Conservation (phyloP, 2,797 vertebrate genomes). For the Chanos chanos region DNA sequence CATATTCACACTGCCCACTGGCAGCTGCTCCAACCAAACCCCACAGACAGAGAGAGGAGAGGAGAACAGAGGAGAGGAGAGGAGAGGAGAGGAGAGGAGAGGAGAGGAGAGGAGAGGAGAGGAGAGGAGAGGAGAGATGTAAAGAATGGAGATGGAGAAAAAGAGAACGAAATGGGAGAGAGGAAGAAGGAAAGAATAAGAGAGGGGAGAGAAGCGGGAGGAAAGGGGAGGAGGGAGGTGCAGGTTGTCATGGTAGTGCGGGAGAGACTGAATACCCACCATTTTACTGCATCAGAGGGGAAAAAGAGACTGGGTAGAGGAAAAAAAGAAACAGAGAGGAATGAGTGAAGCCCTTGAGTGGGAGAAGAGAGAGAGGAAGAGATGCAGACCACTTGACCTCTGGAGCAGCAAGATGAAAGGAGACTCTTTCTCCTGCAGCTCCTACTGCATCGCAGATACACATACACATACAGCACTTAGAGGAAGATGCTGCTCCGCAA, state of each 20-base stretch:
- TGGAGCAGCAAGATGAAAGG: constrained; percentile 22
- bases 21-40: constrained; percentile 16
- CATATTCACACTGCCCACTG: constrained; percentile 6
- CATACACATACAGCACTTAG: constrained; percentile 12
- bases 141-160: constrained; percentile 27
- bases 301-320: constrained; percentile 1
- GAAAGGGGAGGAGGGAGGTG: background rate
- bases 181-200: constrained; percentile 9
- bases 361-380: constrained; percentile 18
- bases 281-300: constrained; percentile 8
- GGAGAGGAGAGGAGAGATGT: constrained; percentile 35
- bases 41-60: background rate
- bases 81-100: background rate
- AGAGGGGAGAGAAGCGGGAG: constrained; percentile 8
- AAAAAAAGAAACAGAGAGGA: background rate
- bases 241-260: constrained; percentile 33
- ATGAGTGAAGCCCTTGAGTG: background rate
- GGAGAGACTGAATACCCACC: constrained; percentile 9
- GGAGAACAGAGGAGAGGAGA: constrained; percentile 3
- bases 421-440: constrained; percentile 17
- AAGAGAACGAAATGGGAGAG: background rate
- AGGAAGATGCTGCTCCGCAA: constrained; percentile 12
- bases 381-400: constrained; percentile 37
- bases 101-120: constrained; percentile 1
- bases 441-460: constrained; percentile 9